These are phyloP conservation scores for Erebia palarica DNA, from an alignment of 2,888 invertebrate genomes.

Conservation along the genomic window DNA sequence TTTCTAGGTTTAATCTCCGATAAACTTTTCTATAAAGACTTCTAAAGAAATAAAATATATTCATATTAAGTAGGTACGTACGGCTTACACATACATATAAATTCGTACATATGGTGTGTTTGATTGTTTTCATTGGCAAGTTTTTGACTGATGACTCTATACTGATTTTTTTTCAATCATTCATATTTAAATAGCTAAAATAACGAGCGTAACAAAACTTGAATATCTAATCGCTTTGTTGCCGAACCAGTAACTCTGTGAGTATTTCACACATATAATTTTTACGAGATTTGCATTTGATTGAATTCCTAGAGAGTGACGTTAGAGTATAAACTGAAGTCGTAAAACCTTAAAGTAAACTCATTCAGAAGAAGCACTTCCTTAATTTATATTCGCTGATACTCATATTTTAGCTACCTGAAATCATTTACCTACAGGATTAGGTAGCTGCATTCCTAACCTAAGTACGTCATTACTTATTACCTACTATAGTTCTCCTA, in stretches of 20 bases:
- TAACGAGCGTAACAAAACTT: constrained; percentile 18
- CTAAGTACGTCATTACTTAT: too few species aligned
- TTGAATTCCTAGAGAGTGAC: constrained; percentile 7
- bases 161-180: background rate
- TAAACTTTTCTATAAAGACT: background rate
- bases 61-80: too few species aligned
- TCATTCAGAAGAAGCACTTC: background rate
- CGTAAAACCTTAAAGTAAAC: background rate
- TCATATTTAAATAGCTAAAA: constrained; percentile 11
- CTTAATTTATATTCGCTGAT: too few species aligned
- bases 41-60: background rate
- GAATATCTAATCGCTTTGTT: constrained; percentile 25
- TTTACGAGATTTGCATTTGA: constrained; percentile 14
- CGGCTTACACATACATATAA: too few species aligned
- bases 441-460: too few species aligned
- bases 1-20: too few species aligned
- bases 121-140: background rate
- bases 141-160: background rate
- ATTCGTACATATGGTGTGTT: background rate
- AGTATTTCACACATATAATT: constrained; percentile 23
- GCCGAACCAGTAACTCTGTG: constrained; percentile 16
- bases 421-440: too few species aligned
- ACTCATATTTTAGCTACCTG: too few species aligned
- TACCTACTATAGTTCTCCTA: too few species aligned
- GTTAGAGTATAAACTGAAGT: background rate